Percentiles rank a stretch among this genome's conserved stretches.
phyloP scores from a whole-genome alignment of 2,113 vertebrate species.

The Scatophagus argus region DNA sequence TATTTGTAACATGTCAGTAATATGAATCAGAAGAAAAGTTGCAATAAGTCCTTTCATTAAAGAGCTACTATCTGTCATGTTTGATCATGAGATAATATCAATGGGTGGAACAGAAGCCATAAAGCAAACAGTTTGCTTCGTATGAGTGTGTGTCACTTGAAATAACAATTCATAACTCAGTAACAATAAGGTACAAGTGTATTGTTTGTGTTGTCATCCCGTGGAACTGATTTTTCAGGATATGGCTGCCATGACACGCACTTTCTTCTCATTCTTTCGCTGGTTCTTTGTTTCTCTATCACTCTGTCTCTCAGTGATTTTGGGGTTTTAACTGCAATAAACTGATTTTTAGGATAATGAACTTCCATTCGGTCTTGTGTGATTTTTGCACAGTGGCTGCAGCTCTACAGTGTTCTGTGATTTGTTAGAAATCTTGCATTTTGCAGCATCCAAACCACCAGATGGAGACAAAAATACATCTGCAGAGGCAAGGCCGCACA shows the following conservation, averaged over 20 bases:
- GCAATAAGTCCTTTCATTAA: slow-evolving; percentile 70
- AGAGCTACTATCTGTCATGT: slow-evolving; percentile 36
- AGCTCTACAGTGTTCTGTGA: no score
- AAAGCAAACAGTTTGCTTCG: slow-evolving; percentile 61
- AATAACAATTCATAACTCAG: slow-evolving; percentile 50
- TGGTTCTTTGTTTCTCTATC: slow-evolving; percentile 51
- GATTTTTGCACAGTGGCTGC: background rate
- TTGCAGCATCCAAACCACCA: slow-evolving; percentile 56
- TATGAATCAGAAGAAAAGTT: slow-evolving; percentile 46
- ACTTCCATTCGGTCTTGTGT: background rate
- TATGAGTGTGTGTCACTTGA: slow-evolving; percentile 61
- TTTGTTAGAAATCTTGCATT: background rate
- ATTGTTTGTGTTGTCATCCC: slow-evolving; percentile 53
- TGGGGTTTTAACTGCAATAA: slow-evolving; percentile 81
- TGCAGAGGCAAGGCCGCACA: background rate
- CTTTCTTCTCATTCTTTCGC: slow-evolving; percentile 25
- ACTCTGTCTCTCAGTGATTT: slow-evolving; percentile 56
- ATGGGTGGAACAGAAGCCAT: slow-evolving; percentile 72
- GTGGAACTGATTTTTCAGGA: slow-evolving; percentile 49
- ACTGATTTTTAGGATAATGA: slow-evolving; percentile 76
- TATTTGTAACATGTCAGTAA: slow-evolving; percentile 41
- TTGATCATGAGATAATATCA: slow-evolving; percentile 32
- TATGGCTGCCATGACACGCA: slow-evolving; percentile 48
- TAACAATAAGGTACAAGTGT: slow-evolving; percentile 41
- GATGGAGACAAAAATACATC: slow-evolving; percentile 71